A percentile compares a stretch with the other conserved stretches of the same genome.
Evolutionary conservation across 2,113 vertebrate genomes (phyloP).

Genomic region (Pao palembangensis): DNA sequence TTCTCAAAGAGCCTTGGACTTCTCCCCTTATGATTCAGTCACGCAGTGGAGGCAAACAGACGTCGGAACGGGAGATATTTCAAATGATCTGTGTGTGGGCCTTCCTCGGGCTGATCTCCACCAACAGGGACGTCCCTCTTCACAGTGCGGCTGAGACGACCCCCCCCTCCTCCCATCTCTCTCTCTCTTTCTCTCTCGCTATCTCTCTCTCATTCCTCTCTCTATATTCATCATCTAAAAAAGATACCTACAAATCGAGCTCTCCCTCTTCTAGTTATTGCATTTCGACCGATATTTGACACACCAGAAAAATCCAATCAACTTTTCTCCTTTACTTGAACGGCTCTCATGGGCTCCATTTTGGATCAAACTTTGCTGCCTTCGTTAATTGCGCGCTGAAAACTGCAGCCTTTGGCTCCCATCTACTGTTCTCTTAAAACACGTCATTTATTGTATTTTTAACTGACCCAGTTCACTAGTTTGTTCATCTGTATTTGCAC

Average conservation of each 20-base stretch:
- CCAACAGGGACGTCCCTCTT: slow-evolving; percentile 71
- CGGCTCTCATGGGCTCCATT: slow-evolving; percentile 15
- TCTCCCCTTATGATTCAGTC: slow-evolving; percentile 57
- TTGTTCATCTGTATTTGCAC: background rate
- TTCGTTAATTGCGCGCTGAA: background rate
- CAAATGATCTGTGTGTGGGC: slow-evolving; percentile 70
- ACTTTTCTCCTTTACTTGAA: slow-evolving; percentile 1
- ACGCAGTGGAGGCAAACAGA: slow-evolving; percentile 58
- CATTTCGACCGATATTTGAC: slow-evolving; percentile 15
- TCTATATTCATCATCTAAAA: slow-evolving; percentile 4
- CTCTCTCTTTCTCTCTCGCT: background rate
- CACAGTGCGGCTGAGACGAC: slow-evolving; percentile 59
- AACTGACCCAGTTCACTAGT: slow-evolving; percentile 3
- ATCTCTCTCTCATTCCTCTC: background rate
- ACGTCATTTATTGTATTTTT: background rate
- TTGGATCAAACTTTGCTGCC: slow-evolving; percentile 5
- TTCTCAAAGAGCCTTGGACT: slow-evolving; percentile 55
- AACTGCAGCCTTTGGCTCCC: background rate
- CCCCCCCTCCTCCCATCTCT: slow-evolving; percentile 5
- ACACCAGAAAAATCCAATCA: background rate
- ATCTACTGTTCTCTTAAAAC: background rate
- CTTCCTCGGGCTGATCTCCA: slow-evolving; percentile 67
- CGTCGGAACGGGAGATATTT: slow-evolving; percentile 61
- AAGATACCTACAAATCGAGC: background rate
- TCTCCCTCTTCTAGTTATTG: slow-evolving; percentile 53